Evolutionary conservation across 2,113 vertebrate genomes (phyloP).

Genomic region (Thamnophis sirtalis): DNA sequence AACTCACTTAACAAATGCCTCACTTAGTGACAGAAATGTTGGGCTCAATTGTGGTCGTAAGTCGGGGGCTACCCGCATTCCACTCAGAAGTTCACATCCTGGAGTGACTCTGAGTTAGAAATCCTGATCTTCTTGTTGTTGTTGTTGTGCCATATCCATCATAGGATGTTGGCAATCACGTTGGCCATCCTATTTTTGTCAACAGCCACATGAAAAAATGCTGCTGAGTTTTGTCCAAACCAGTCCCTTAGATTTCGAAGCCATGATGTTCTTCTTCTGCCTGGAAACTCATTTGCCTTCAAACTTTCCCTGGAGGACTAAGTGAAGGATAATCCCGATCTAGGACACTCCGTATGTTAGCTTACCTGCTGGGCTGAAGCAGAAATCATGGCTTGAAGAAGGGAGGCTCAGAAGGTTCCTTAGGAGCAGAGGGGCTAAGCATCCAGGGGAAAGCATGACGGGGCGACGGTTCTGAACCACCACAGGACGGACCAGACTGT

Average conservation of each 20-base stretch:
- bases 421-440: slow-evolving; percentile 81
- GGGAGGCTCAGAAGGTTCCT: slow-evolving; percentile 85
- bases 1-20: background rate
- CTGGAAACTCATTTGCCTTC: too few relatives aligned
- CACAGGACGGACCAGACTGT: slow-evolving; percentile 82
- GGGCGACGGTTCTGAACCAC: slow-evolving; percentile 74
- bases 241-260: too few relatives aligned
- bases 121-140: too few relatives aligned
- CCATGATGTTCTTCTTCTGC: too few relatives aligned
- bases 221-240: too few relatives aligned
- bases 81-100: background rate
- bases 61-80: background rate
- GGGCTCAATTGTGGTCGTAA: background rate
- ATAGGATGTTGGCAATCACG: too few relatives aligned
- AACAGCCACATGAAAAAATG: too few relatives aligned
- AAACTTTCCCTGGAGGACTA: too few relatives aligned
- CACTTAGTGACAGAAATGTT: background rate
- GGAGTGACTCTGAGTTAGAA: background rate
- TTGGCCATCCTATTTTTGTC: too few relatives aligned
- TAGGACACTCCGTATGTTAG: rapidly evolving
- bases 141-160: too few relatives aligned
- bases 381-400: slow-evolving; percentile 83
- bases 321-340: too few relatives aligned
- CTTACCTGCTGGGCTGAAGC: slow-evolving; percentile 82
- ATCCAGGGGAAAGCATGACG: slow-evolving; percentile 81